Conservation (phyloP, 2,888 invertebrate genomes). For the Aphodius sticticus region DNA sequence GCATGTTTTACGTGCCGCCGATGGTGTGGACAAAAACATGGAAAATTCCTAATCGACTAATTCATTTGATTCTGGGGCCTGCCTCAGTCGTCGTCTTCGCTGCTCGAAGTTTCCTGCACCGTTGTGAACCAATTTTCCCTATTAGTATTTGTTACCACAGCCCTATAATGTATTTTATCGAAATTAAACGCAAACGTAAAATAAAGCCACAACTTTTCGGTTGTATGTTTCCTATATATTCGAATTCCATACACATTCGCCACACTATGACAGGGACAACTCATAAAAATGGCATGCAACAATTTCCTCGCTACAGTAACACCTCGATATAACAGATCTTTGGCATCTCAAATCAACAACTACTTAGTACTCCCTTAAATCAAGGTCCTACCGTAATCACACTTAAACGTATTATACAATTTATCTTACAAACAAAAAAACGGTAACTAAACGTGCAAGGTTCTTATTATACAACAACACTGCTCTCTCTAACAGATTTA, state of each 20-base stretch:
- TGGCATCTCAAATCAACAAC: neutral
- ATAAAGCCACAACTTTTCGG: no score
- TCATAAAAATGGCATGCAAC: neutral
- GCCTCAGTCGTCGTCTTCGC: constrained; percentile 41
- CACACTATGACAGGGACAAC: neutral
- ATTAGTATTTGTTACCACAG: constrained; percentile 50
- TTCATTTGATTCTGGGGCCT: constrained; percentile 6
- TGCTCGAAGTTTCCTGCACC: constrained; percentile 64
- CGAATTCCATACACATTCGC: neutral
- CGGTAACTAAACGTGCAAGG: neutral
- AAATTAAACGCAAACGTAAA: neutral
- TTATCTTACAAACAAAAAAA: neutral
- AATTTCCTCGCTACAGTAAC: neutral
- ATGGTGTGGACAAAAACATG: neutral
- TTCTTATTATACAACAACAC: neutral
- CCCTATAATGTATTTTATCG: constrained; percentile 35
- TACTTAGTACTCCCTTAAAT: neutral
- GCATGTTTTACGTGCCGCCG: neutral
- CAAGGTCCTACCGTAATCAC: neutral
- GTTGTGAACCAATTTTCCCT: constrained; percentile 65
- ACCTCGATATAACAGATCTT: neutral
- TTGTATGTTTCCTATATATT: neutral
- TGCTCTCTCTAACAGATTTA: neutral
- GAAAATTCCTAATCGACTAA: neutral
- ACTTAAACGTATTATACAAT: neutral